Conservation (phyloP, 2,888 invertebrate genomes). For the Sarcophaga carnaria region DNA sequence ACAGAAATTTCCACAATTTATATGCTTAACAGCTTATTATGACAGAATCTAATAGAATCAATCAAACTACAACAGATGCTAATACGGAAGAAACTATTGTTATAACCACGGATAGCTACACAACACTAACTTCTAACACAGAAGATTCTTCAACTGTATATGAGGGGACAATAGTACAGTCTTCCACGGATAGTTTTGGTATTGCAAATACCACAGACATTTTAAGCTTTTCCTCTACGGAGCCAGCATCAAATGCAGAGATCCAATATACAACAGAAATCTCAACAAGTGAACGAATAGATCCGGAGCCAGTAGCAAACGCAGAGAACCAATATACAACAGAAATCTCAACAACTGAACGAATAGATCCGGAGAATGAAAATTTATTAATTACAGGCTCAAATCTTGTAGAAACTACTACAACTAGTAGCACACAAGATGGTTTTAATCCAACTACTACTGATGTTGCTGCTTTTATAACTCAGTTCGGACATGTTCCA, state of each 20-base stretch:
- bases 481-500: not conserved
- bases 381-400: not conserved
- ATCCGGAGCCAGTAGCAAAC: not conserved
- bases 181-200: no score
- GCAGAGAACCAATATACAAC: not conserved
- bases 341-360: not conserved
- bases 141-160: no score
- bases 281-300: not conserved
- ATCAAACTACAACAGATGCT: no score
- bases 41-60: no score
- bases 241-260: not conserved
- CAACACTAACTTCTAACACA: no score
- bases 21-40: no score
- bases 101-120: no score
- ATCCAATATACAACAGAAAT: conserved; percentile 1
- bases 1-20: not conserved
- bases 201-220: not conserved
- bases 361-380: no score
- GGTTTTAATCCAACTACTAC: not conserved
- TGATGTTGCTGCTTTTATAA: not conserved
- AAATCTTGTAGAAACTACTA: not conserved
- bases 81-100: no score
- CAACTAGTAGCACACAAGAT: not conserved
- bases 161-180: no score
- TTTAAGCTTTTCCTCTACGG: not conserved